phyloP scores from a whole-genome alignment of 2,888 invertebrate genomes.

The Leptinotarsa peninsularis region DNA sequence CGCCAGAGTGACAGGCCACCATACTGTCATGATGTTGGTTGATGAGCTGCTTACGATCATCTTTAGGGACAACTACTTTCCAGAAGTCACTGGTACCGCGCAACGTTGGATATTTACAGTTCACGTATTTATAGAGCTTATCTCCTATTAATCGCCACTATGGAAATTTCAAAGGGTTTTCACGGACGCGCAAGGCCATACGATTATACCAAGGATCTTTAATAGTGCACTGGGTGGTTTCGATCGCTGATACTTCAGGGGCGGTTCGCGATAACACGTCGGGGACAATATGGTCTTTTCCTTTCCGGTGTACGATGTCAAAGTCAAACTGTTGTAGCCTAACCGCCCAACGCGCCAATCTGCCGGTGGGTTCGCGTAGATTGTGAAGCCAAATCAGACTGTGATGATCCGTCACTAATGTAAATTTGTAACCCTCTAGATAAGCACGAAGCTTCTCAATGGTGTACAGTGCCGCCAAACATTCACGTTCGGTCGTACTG shows the following conservation, averaged over 20 bases:
- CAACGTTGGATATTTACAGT: slow-evolving; percentile 31
- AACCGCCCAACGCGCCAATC: slow-evolving; percentile 48
- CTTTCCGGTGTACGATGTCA: too few species aligned
- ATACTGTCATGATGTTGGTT: slow-evolving; percentile 39
- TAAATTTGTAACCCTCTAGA: slow-evolving; percentile 30
- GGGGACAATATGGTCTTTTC: slow-evolving; percentile 2
- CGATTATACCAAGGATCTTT: background rate
- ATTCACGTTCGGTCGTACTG: slow-evolving; percentile 40
- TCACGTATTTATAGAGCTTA: slow-evolving; percentile 41
- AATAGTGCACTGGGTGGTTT: background rate
- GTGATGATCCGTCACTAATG: background rate
- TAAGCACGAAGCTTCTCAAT: slow-evolving; percentile 45
- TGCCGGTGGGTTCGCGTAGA: slow-evolving; percentile 43
- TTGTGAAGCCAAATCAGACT: slow-evolving; percentile 31
- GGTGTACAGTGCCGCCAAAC: slow-evolving; percentile 39
- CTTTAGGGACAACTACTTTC: slow-evolving; percentile 43
- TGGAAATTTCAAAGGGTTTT: slow-evolving; percentile 39
- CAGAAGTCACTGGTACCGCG: slow-evolving; percentile 26
- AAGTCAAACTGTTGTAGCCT: slow-evolving; percentile 6
- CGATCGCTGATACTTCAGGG: background rate
- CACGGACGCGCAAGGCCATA: slow-evolving; percentile 33
- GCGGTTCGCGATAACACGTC: background rate
- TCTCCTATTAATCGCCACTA: slow-evolving; percentile 39
- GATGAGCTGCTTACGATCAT: slow-evolving; percentile 23
- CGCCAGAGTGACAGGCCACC: slow-evolving; percentile 45